phyloP scores from a whole-genome alignment of 1,140 invertebrate species.

The Scaptodrosophila lebanonensis region DNA sequence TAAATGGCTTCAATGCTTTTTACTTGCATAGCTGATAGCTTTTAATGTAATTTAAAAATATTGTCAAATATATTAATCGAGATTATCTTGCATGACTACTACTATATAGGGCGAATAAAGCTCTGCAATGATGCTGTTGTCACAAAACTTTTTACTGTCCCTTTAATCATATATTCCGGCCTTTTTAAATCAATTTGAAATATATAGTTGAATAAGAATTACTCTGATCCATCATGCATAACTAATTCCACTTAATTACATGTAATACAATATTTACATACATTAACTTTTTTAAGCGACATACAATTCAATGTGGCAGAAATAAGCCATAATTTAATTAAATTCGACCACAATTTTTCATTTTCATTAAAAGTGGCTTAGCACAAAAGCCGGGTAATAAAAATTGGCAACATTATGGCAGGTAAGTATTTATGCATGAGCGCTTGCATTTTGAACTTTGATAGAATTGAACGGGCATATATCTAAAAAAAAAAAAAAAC shows the following conservation, averaged over 20 bases:
- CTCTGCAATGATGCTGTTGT: too few species aligned
- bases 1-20: too few species aligned
- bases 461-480: background rate
- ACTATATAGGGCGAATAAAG: too few species aligned
- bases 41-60: too few species aligned
- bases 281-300: constrained; percentile 21
- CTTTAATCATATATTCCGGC: too few species aligned
- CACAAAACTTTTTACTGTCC: too few species aligned
- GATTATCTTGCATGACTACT: too few species aligned
- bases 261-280: constrained; percentile 48
- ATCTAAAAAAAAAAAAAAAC: too few species aligned
- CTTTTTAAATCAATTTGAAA: too few species aligned
- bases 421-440: background rate
- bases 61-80: too few species aligned
- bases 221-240: constrained; percentile 58
- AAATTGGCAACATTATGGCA: constrained; percentile 29
- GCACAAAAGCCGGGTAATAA: constrained; percentile 35
- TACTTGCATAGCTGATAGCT: too few species aligned
- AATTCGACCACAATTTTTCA: constrained; percentile 36
- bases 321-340: constrained; percentile 73
- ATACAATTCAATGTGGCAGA: constrained; percentile 61
- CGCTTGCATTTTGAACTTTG: background rate
- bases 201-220: too few species aligned
- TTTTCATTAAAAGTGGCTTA: constrained; percentile 45
- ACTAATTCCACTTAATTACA: constrained; percentile 56